Base-by-base conservation (phyloP, 2,113 vertebrate species). In the Grus americana region DNA sequence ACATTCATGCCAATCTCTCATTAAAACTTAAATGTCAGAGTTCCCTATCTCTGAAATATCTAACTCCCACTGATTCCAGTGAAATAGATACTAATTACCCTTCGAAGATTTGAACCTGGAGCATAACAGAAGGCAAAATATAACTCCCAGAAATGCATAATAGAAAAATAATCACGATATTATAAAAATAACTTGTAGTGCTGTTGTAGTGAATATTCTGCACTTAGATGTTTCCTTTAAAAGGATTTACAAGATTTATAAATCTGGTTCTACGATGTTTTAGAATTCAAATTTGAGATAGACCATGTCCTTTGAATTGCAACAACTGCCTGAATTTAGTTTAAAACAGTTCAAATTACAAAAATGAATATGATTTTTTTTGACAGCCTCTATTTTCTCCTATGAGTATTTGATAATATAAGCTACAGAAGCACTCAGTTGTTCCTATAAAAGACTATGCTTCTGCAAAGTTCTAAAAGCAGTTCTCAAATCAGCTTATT, bases 11-110 rank as follows among this genome's bases (percentile, higher is more conserved):
- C 2, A 10, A 68, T 90, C 22, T 79, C 42, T 68, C 62, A 57
- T 96, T 96, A 49, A 91, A 94, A 85, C 57, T 87, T 57, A 90
- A 72, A 95, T 75, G 46, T 89, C 83, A 91, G 47, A 92, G 52
- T 73, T 91, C 61, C 12, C 36, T 75, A 5, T 72, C 66, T 86
- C 78, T 72, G 66, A 90, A 89, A 90, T 68, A 88, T 49, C 54
- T 87, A 84, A 92, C 70, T 95, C 86, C 66, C 66, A 90, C 67
- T 68, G 71, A 94, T 88, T 90, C 58, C 59, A 95, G 74, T 92
- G 82, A 88, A 96, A 92, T 38, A 75, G 73, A 75, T 94, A 88
- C 55, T 94, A 88, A 83, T 90, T 90, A 93, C 50, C 58, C 49
- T 68, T 88, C 49, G 57, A 83, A 46, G 55, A 92, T 83, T 34